These are phyloP conservation scores for Malurus alboscapulatus DNA, from an alignment of 2,113 vertebrate species.

Conservation along the genomic window DNA sequence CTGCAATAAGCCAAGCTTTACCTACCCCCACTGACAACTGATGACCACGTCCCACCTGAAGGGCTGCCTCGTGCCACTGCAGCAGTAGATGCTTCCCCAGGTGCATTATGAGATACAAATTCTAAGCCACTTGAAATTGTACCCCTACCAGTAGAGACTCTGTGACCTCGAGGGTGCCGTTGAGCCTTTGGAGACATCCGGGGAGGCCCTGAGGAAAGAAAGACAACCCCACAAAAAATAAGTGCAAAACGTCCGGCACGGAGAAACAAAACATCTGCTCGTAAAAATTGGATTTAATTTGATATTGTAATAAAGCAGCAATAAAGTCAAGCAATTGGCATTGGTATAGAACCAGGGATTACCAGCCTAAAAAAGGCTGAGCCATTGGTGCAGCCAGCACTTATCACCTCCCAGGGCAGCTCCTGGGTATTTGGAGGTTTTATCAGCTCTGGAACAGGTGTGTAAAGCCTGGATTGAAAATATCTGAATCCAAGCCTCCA, in stretches of 20 bases:
- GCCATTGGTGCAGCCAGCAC: background rate
- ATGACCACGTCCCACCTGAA: conserved; percentile 96
- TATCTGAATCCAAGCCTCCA: background rate
- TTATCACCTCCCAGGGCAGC: background rate
- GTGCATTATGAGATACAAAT: conserved; percentile 87
- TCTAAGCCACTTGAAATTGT: conserved; percentile 87
- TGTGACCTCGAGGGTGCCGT: conserved; percentile 91
- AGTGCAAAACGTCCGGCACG: background rate
- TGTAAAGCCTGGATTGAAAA: background rate
- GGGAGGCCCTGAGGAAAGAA: conserved; percentile 86
- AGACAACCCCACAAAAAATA: conserved; percentile 56
- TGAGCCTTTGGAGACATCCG: conserved; percentile 99
- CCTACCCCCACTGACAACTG: conserved; percentile 96
- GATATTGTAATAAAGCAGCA: background rate
- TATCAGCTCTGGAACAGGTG: background rate
- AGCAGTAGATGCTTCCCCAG: conserved; percentile 82
- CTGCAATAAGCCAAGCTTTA: conserved; percentile 50
- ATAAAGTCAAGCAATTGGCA: background rate
- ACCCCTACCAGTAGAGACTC: conserved; percentile 88
- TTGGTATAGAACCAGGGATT: background rate
- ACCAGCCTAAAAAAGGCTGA: background rate
- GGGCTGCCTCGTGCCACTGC: conserved; percentile 86
- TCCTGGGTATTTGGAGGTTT: background rate
- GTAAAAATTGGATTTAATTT: background rate
- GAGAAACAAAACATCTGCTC: background rate